These are phyloP conservation scores for Sinotaia quadrata DNA, from an alignment of 2,888 invertebrate genomes.

Conservation along the genomic window DNA sequence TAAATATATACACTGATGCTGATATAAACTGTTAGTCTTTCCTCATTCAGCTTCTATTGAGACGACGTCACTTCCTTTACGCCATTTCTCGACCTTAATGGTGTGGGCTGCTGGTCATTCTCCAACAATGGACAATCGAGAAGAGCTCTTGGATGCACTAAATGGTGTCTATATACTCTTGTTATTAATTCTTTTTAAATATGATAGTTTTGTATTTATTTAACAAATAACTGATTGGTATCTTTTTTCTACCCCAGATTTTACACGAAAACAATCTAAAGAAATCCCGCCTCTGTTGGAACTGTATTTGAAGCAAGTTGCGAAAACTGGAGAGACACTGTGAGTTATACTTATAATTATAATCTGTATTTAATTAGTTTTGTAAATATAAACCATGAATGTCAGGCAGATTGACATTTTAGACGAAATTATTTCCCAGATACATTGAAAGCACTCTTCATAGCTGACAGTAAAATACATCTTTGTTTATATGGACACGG, in stretches of 20 bases:
- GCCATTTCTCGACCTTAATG: conserved; percentile 53
- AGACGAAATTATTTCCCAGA: too few species aligned
- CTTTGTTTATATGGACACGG: too few species aligned
- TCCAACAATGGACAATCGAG: conserved; percentile 64
- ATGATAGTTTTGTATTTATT: background rate
- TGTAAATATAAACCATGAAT: background rate
- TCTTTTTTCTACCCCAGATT: too few species aligned
- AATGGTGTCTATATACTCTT: conserved; percentile 45
- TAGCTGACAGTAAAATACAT: too few species aligned
- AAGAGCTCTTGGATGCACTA: conserved; percentile 62
- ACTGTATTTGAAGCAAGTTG: conserved; percentile 90
- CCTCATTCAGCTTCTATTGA: too few species aligned
- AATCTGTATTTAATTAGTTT: background rate
- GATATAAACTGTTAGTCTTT: background rate
- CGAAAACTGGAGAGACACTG: conserved; percentile 93
- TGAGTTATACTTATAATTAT: conserved; percentile 45
- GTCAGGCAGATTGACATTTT: too few species aligned
- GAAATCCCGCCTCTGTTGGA: conserved; percentile 91
- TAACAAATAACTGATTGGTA: background rate
- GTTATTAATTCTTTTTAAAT: background rate
- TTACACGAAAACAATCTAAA: conserved; percentile 80
- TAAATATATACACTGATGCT: too few species aligned
- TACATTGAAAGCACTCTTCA: too few species aligned
- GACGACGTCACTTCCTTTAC: conserved; percentile 50
- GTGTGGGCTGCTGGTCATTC: conserved; percentile 34